A percentile compares a stretch with the other conserved stretches of the same genome.
These are phyloP conservation scores for Polymixis lichenea DNA, from an alignment of 2,888 invertebrate genomes.

Conservation along the genomic window DNA sequence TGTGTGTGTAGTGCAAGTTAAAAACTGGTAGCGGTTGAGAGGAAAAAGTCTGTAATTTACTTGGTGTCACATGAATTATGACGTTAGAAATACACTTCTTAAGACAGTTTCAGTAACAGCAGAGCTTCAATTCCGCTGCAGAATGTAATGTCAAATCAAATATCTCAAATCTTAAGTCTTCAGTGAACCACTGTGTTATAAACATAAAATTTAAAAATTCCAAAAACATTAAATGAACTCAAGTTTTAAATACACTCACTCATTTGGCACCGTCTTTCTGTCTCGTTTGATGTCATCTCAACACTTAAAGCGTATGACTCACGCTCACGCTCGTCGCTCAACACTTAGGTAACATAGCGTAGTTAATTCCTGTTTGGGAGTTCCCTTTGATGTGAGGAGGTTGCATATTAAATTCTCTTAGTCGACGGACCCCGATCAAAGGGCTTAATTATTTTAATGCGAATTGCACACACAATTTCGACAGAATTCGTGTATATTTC, in stretches of 20 bases:
- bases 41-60: not conserved
- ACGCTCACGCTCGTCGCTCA: conserved; percentile 41
- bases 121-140: too few species aligned
- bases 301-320: conserved; percentile 20
- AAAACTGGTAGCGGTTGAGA: conserved; percentile 16
- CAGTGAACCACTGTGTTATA: too few species aligned
- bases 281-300: conserved; percentile 32
- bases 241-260: not conserved
- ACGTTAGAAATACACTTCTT: too few species aligned
- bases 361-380: conserved; percentile 82
- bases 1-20: conserved; percentile 61
- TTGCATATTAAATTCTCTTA: conserved; percentile 85
- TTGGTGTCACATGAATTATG: too few species aligned
- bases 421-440: conserved; percentile 81
- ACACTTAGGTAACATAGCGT: conserved; percentile 59
- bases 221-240: not conserved
- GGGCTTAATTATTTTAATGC: conserved; percentile 79
- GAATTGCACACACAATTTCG: conserved; percentile 69
- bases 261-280: not conserved
- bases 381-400: conserved; percentile 81
- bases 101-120: too few species aligned
- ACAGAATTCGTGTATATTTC: conserved; percentile 67
- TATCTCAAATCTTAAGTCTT: not conserved
- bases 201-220: not conserved
- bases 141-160: not conserved